Evolutionary conservation across 2,113 vertebrate genomes (phyloP), one percentile per base, ranked within the genome.

Genomic region (Peromyscus californicus): DNA sequence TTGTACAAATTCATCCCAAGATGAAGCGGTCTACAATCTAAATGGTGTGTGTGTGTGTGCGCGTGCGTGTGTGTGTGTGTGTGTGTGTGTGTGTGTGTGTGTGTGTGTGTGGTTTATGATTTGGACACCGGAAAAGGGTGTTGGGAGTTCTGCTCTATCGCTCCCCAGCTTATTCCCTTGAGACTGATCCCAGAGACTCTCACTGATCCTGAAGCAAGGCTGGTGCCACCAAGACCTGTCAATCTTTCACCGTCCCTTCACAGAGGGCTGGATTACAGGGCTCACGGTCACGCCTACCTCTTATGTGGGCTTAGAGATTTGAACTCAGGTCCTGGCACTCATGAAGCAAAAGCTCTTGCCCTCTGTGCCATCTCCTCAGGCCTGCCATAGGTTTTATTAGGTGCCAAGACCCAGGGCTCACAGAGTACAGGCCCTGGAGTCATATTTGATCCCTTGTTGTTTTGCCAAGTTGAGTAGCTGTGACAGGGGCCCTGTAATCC

Each of bases 1-100:
- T 95, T 92, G 42, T 83, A 63, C 45, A 90, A 69, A 90, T 88
- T 61, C 1, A 42, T 95, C 65, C 63, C 29, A 79, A 54, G 69
- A 92, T 5, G n/a, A 92, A 94, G 51, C 12, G 51, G 57, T 45
- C n/a, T 88, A 6, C 54, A 75, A 70, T 89, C 39, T 86, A 91
- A 86, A 92, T 5, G 24, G 22, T n/a, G n/a, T 83, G 36, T 85
- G 24, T 65, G 24, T 42, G n/a, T 29, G 29, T 45, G 39, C 15
- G 82, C 45, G 26, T 85, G 13, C 63, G 39, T 19, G 59, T 33
- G 4, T 65, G 83, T 67, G 39, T 65, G 24, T 63, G 19, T 19
- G 31, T 17, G 8, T n/a, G 10, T 51, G 1, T 29, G 42, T 3
- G 42, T 19, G 15, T 33, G 1, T 26, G 24, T 33, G 16, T 19